phyloP scores from a whole-genome alignment of 2,888 invertebrate genomes.

The Drosophila atripex region DNA sequence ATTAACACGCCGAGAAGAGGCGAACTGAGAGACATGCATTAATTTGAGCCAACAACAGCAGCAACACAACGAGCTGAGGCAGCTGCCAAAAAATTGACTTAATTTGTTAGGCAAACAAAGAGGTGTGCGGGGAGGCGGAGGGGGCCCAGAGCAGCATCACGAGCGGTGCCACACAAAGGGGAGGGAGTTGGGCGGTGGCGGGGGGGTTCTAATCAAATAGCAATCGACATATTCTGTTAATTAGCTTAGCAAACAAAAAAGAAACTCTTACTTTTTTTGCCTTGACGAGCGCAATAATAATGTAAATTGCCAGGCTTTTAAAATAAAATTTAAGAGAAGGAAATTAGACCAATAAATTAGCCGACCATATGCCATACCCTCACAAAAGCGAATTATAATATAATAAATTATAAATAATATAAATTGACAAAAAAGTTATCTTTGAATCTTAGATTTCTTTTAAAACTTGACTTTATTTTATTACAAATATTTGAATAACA shows the following conservation, averaged over 20 bases:
- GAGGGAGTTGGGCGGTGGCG: background rate
- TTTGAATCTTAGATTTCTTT: background rate
- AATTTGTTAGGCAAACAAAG: slow-evolving; percentile 56
- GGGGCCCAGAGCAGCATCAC: slow-evolving; percentile 18
- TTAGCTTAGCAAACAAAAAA: slow-evolving; percentile 33
- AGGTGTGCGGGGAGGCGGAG: background rate
- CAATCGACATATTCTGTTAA: slow-evolving; percentile 39
- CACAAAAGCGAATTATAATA: too few species aligned
- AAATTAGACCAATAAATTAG: background rate
- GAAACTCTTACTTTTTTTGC: slow-evolving; percentile 28
- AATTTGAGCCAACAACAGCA: slow-evolving; percentile 61
- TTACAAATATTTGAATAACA: background rate
- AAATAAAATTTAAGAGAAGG: slow-evolving; percentile 2
- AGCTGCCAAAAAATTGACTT: slow-evolving; percentile 68
- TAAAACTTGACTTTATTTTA: background rate
- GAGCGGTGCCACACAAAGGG: slow-evolving; percentile 7
- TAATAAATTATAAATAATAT: background rate
- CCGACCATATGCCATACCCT: background rate
- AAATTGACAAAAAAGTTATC: background rate
- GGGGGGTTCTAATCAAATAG: slow-evolving; percentile 27
- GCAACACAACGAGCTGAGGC: slow-evolving; percentile 34
- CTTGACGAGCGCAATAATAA: slow-evolving; percentile 7
- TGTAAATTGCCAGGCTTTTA: slow-evolving; percentile 24
- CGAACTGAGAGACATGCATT: slow-evolving; percentile 55
- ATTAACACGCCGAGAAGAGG: slow-evolving; percentile 58